A percentile compares a stretch with the other conserved stretches of the same genome.
Conservation (phyloP, 2,888 invertebrate species). For the Erebia aethiops region DNA sequence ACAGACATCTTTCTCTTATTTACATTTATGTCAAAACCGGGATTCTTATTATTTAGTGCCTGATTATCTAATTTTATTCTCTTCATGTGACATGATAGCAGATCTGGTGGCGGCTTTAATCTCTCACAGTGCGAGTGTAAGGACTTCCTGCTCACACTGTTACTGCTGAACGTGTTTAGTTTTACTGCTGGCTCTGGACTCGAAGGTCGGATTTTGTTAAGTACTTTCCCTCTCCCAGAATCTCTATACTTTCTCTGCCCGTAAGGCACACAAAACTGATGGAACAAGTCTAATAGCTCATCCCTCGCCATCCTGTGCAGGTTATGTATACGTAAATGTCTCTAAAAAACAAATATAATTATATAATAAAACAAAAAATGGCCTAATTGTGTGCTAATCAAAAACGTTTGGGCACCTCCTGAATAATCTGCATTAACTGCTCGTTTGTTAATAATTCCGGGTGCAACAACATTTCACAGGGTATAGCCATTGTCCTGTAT, state of each 20-base stretch:
- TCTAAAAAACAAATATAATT: slow-evolving; percentile 54
- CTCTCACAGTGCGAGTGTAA: slow-evolving; percentile 51
- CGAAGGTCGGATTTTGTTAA: slow-evolving; percentile 62
- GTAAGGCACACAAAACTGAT: slow-evolving; percentile 73
- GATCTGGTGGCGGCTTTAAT: slow-evolving; percentile 66
- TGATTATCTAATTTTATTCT: slow-evolving; percentile 66
- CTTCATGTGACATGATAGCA: slow-evolving; percentile 67
- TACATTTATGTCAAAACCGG: slow-evolving; percentile 44
- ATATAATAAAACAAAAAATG: slow-evolving; percentile 20
- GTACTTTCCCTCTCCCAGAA: slow-evolving; percentile 65
- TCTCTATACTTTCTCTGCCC: slow-evolving; percentile 74
- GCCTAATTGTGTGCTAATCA: not conserved
- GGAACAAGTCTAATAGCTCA: slow-evolving; percentile 69
- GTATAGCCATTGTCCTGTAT: slow-evolving; percentile 55
- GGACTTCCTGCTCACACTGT: slow-evolving; percentile 46
- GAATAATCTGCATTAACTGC: slow-evolving; percentile 65
- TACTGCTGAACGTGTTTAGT: slow-evolving; percentile 43
- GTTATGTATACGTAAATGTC: slow-evolving; percentile 63
- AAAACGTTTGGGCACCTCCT: slow-evolving; percentile 57
- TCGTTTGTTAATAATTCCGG: slow-evolving; percentile 73
- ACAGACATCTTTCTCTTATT: slow-evolving; percentile 65
- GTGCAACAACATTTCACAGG: slow-evolving; percentile 72
- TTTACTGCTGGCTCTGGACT: slow-evolving; percentile 55
- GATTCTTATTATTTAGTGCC: slow-evolving; percentile 5
- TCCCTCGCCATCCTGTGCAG: slow-evolving; percentile 61